Conservation (phyloP, 2,113 vertebrate species). For the Nothocercus julius region DNA sequence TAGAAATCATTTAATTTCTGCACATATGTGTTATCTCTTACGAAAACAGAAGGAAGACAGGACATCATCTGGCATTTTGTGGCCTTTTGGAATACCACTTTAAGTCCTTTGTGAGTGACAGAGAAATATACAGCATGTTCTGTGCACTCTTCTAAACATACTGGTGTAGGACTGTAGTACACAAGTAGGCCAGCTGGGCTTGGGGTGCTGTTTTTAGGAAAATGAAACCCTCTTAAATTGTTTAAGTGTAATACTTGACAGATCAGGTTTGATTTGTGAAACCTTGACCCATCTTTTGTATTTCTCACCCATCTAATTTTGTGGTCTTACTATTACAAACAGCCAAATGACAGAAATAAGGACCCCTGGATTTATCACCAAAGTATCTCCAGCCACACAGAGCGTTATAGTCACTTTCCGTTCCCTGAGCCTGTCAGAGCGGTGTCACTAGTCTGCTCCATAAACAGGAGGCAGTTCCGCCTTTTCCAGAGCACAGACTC, state of each 20-base stretch:
- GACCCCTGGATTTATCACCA: not conserved
- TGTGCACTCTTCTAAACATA: fast-evolving
- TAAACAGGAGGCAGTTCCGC: not conserved
- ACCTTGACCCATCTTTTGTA: not conserved
- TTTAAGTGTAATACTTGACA: not conserved
- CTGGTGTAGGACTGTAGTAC: not conserved
- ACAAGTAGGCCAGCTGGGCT: fast-evolving
- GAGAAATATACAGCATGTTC: fast-evolving
- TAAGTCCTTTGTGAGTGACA: not conserved
- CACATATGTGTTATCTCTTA: not conserved
- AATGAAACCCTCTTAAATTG: not conserved
- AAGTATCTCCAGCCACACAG: not conserved
- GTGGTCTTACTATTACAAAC: not conserved
- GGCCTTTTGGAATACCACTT: not conserved
- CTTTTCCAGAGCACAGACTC: not conserved
- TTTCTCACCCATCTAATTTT: not conserved
- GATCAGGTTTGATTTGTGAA: not conserved
- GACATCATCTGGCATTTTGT: not conserved
- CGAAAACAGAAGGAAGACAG: not conserved
- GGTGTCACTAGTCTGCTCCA: not conserved
- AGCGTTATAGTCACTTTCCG: not conserved
- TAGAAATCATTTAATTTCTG: not conserved
- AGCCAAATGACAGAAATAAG: not conserved
- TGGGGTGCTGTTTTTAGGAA: not conserved
- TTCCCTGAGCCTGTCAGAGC: not conserved